These are phyloP conservation scores for Emydocephalus ijimae DNA, from an alignment of 2,113 vertebrate genomes.

Conservation along the genomic window DNA sequence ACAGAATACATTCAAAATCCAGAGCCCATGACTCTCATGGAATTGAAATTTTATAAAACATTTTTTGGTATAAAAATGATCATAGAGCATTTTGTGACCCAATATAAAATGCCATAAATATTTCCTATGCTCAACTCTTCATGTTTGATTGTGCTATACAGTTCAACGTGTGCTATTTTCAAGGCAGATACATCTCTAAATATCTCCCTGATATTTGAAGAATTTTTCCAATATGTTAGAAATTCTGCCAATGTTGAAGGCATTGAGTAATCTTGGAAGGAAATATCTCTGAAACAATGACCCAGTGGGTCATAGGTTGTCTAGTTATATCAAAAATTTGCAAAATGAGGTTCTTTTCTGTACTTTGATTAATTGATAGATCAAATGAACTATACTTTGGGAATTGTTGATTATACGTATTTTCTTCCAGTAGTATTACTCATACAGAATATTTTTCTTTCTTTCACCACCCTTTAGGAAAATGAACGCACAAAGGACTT, in stretches of 20 bases:
- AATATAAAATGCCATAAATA: not conserved
- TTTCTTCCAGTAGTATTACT: not conserved
- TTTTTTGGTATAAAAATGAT: not conserved
- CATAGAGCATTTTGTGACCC: not conserved
- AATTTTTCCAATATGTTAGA: not conserved
- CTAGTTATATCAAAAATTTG: not conserved
- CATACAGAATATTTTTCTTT: not conserved
- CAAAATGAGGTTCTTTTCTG: not conserved
- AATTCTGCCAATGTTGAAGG: not conserved
- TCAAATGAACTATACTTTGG: not conserved
- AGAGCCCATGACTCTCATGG: not conserved
- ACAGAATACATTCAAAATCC: not conserved
- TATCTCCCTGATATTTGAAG: not conserved
- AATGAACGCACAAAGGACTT: constrained; percentile 99
- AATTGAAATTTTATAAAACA: not conserved
- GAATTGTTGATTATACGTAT: not conserved
- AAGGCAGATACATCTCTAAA: not conserved
- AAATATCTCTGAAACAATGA: not conserved
- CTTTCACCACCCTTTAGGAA: constrained; percentile 72
- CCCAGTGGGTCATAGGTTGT: not conserved
- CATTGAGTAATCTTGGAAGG: not conserved
- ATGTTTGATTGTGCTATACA: not conserved
- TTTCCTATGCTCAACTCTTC: not conserved
- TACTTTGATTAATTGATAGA: not conserved
- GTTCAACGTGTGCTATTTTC: not conserved